A percentile compares a stretch with the other conserved stretches of the same genome.
phyloP scores from a whole-genome alignment of 2,888 invertebrate species.

The Clistopyga incitator region DNA sequence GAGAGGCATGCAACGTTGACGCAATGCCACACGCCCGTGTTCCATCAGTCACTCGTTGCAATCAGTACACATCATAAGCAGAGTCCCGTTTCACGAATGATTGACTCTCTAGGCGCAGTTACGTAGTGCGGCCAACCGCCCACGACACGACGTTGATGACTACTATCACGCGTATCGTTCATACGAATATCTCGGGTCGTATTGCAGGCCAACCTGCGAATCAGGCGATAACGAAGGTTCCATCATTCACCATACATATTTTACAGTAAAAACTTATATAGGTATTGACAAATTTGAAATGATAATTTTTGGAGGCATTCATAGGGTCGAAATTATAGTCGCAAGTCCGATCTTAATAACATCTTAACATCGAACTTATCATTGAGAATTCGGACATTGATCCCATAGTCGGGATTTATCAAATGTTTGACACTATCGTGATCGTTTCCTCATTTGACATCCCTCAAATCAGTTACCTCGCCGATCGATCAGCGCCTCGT shows the following conservation, averaged over 20 bases:
- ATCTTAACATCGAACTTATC: no score
- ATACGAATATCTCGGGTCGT: constrained; percentile 2
- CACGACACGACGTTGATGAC: constrained; percentile 12
- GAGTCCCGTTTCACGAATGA: constrained; percentile 32
- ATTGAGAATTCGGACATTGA: background rate
- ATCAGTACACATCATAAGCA: constrained; percentile 25
- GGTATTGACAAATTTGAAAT: background rate
- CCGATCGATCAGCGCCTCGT: constrained; percentile 18
- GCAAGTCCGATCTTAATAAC: no score
- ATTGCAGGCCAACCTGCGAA: background rate
- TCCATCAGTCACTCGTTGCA: background rate
- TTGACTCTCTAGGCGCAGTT: constrained; percentile 27
- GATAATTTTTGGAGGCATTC: background rate
- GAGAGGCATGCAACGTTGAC: constrained; percentile 12
- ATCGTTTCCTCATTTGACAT: background rate
- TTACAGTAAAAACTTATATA: background rate
- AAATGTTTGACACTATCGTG: background rate
- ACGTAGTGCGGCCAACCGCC: background rate
- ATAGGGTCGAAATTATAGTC: no score
- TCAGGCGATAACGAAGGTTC: background rate
- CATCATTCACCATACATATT: background rate
- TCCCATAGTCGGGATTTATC: background rate
- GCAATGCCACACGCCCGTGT: background rate
- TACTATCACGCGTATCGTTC: constrained; percentile 6
- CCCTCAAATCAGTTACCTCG: background rate